Conservation (phyloP, 23 tunicate species). For the Styela plicata region DNA sequence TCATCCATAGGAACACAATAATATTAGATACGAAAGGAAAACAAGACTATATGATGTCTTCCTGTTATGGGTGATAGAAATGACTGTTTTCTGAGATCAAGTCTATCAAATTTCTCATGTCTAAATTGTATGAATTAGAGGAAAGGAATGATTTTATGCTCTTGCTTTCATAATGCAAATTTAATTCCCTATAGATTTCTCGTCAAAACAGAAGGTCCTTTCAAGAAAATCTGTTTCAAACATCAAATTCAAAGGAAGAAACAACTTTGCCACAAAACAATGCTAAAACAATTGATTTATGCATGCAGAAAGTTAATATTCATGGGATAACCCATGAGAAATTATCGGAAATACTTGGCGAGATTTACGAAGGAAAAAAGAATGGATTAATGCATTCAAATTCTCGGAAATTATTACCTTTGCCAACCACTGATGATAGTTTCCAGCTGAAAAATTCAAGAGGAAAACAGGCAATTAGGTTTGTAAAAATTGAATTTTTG, state of each 20-base stretch:
- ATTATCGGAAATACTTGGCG: neutral
- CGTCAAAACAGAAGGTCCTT: neutral
- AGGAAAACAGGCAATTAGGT: neutral
- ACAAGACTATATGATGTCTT: no score
- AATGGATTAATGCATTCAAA: neutral
- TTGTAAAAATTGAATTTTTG: no score
- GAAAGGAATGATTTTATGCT: no score
- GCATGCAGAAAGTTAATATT: slow-evolving; percentile 1
- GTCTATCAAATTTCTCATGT: no score
- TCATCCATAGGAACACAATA: no score
- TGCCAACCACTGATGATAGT: slow-evolving; percentile 24
- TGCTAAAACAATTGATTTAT: neutral
- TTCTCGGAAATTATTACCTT: slow-evolving; percentile 14
- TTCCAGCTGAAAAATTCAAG: slow-evolving; percentile 14
- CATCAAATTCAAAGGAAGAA: neutral
- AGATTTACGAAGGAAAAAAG: neutral
- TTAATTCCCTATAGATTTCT: no score
- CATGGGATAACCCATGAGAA: neutral
- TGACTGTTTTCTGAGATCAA: no score
- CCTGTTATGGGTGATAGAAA: no score
- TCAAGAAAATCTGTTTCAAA: neutral
- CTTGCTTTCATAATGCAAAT: no score
- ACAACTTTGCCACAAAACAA: neutral
- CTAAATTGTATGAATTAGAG: no score
- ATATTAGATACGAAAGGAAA: no score